Percentiles rank a stretch among this genome's conserved stretches.
Evolutionary conservation across 1,140 invertebrate species (phyloP).

Genomic region (Oedothorax gibbosus): DNA sequence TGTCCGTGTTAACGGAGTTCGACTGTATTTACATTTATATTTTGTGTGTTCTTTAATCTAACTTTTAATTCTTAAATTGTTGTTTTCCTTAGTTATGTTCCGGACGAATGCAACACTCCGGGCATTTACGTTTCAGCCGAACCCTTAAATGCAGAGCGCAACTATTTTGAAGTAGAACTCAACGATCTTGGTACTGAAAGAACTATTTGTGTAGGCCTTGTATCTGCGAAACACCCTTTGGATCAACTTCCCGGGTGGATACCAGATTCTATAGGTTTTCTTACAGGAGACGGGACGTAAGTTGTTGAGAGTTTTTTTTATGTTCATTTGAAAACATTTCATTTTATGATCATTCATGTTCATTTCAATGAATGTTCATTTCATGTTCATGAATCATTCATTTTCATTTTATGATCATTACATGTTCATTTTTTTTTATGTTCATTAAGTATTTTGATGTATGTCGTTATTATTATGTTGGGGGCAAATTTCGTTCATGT

Average conservation of each 20-base stretch:
- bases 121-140: conserved; percentile 69
- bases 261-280: conserved; percentile 70
- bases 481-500: too few species aligned
- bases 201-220: conserved; percentile 69
- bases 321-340: background rate
- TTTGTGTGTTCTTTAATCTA: conserved; percentile 19
- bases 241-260: conserved; percentile 70
- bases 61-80: conserved; percentile 35
- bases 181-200: conserved; percentile 68
- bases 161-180: conserved; percentile 71
- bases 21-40: too few species aligned
- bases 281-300: conserved; percentile 71
- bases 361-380: too few species aligned
- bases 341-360: too few species aligned
- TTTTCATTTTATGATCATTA: too few species aligned
- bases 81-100: conserved; percentile 65
- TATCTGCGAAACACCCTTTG: conserved; percentile 68
- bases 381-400: too few species aligned
- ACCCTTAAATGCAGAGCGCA: conserved; percentile 67
- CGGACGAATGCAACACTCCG: conserved; percentile 67
- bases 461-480: too few species aligned
- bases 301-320: conserved; percentile 45
- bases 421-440: background rate
- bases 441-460: background rate
- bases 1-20: too few species aligned